These are phyloP conservation scores for Leptinotarsa undecemlineata DNA, from an alignment of 1,140 invertebrate species.

Conservation along the genomic window DNA sequence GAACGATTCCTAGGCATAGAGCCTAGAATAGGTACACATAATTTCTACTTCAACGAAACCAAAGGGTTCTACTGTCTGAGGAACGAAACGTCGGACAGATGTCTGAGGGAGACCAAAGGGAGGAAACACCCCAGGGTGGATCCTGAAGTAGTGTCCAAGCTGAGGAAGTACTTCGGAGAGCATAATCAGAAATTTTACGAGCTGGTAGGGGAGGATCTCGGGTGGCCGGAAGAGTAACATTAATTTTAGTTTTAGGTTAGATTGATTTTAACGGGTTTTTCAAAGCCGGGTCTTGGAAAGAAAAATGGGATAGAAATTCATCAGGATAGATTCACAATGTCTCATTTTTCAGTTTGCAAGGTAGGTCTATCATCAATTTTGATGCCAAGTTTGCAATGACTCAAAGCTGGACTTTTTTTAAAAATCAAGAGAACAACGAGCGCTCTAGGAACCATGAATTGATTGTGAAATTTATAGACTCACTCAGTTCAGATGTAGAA, in stretches of 20 bases:
- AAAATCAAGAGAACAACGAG: too few relatives aligned
- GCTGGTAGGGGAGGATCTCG: slow-evolving; percentile 87
- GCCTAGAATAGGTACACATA: slow-evolving; percentile 76
- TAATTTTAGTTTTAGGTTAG: slow-evolving; percentile 5
- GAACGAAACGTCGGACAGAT: slow-evolving; percentile 84
- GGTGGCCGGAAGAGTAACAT: slow-evolving; percentile 80
- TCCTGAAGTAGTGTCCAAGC: slow-evolving; percentile 79
- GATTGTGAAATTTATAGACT: too few relatives aligned
- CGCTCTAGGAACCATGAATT: too few relatives aligned
- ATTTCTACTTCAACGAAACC: slow-evolving; percentile 97
- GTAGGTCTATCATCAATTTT: too few relatives aligned
- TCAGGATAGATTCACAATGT: background rate
- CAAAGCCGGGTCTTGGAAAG: slow-evolving; percentile 13
- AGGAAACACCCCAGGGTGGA: slow-evolving; percentile 88
- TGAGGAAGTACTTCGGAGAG: slow-evolving; percentile 90
- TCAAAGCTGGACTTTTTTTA: too few relatives aligned
- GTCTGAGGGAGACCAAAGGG: slow-evolving; percentile 93
- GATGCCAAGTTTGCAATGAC: too few relatives aligned
- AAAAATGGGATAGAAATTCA: background rate
- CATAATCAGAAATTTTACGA: slow-evolving; percentile 96
- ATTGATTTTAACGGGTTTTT: background rate
- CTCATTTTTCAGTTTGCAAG: too few relatives aligned
- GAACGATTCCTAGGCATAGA: slow-evolving; percentile 86
- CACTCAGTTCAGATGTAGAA: too few relatives aligned
- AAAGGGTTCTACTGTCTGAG: slow-evolving; percentile 96